Base-by-base conservation (phyloP, 2,888 invertebrate species). In the Anagyrus pseudococci region DNA sequence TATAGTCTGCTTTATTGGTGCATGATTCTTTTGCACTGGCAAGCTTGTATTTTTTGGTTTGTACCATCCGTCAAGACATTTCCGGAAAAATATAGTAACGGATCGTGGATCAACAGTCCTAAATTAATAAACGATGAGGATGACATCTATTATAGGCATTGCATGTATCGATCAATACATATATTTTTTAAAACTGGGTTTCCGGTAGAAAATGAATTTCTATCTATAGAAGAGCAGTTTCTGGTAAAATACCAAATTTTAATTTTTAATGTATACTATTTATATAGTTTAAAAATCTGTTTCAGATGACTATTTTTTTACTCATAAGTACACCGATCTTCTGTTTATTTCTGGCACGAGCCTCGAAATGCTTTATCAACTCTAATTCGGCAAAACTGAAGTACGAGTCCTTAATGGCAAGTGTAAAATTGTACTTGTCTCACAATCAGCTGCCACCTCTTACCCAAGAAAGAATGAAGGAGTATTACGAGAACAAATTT, bases 401-500 rank as follows among this genome's bases (percentile, higher is more conserved):
- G 48, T 81, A 78, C 46, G 75, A 78, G 46, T 66, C 73, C 1
- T 72, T 74, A 6, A 69, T 74, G 1, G 74, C 73, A 2, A 75
- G 78, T 25, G 57, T 81, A 3, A 71, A 70, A 2, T 73, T 77
- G 15, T 78, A 80, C 65, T 77, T 81, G 77, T 71, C 71, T 20
- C 73, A 77, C 64, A 79, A 75, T 33, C 76, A 80, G 52, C 58
- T 81, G 4, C 73, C 76, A 0, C 66, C 67, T 10, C 60, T 71
- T 2, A 73, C 72, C 0, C 79, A 77, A 23, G 62, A 64, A 2
- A 72, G 79, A 2, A 75, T 78, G 57, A 61, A 73, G 4, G 66
- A 69, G 4, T 81, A 77, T 40, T 79, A 78, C 62, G 75, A 79
- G 37, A 81, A 77, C 67, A 75, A 75, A 22, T 80, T 75, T 56